Percentiles rank a stretch among this genome's conserved stretches.
These are phyloP conservation scores for Holothuria scabra DNA, from an alignment of 53 echinoderm and acorn worm species.

Conservation along the genomic window DNA sequence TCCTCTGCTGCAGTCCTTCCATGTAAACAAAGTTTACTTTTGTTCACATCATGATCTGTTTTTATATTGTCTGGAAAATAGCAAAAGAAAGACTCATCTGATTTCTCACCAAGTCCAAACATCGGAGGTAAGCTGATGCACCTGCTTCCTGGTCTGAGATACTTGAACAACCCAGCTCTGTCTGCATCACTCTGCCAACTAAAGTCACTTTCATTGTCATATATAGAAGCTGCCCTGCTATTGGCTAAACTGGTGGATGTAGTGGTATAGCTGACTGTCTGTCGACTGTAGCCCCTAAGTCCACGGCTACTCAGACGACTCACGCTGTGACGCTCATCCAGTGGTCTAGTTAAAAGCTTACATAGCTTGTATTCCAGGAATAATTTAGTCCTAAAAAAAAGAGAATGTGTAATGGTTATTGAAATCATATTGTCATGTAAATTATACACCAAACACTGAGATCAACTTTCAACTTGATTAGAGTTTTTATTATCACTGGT, in stretches of 20 bases:
- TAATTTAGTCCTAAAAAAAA: constrained; percentile 76
- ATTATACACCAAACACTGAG: neutral
- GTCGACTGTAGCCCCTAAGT: constrained; percentile 88
- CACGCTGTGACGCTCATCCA: constrained; percentile 77
- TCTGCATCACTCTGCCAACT: constrained; percentile 88
- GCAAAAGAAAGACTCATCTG: neutral
- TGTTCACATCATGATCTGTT: no score
- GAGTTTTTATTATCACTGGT: no score
- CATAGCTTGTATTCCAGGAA: constrained; percentile 97
- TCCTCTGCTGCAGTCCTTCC: no score
- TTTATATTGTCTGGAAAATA: no score
- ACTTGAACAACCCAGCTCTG: constrained; percentile 75
- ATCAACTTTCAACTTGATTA: neutral
- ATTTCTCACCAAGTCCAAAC: constrained; percentile 82
- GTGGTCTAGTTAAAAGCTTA: constrained; percentile 83
- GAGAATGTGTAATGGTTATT: no score
- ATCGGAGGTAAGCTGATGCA: constrained; percentile 92
- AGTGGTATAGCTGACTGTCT: constrained; percentile 85
- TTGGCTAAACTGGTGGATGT: constrained; percentile 86
- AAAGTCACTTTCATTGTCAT: constrained; percentile 81
- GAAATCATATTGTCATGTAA: no score
- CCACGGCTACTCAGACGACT: constrained; percentile 82
- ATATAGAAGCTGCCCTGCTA: constrained; percentile 76
- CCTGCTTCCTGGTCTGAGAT: constrained; percentile 88
- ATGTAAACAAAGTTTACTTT: no score